phyloP scores from a whole-genome alignment of 2,113 vertebrate genomes.

The Mastomys natalensis region DNA sequence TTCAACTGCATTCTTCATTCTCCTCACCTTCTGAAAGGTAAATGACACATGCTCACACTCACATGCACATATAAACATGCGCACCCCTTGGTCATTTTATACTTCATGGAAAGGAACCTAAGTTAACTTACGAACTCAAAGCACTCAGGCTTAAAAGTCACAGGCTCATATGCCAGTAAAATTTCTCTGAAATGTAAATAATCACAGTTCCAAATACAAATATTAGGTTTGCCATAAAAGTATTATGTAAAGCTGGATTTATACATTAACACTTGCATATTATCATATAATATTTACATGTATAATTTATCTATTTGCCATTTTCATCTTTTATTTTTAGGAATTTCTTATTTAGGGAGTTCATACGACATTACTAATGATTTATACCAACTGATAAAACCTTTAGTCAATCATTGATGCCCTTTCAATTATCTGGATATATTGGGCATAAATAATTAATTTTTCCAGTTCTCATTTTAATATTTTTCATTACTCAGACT shows the following conservation, averaged over 20 bases:
- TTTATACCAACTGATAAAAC: conserved; percentile 65
- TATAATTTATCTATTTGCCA: conserved; percentile 21
- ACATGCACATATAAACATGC: neutral
- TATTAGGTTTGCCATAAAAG: neutral
- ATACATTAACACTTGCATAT: neutral
- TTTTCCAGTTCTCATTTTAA: conserved; percentile 68
- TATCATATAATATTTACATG: neutral
- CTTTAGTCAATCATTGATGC: conserved; percentile 64
- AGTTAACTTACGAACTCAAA: neutral
- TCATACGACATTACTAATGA: conserved; percentile 60
- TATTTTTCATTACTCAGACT: conserved; percentile 69
- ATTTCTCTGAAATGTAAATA: neutral
- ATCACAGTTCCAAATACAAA: neutral
- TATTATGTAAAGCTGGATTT: neutral
- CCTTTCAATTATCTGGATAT: conserved; percentile 76
- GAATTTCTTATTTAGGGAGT: conserved; percentile 50
- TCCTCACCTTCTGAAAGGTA: neutral
- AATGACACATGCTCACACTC: neutral
- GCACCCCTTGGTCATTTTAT: neutral
- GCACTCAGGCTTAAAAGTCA: neutral
- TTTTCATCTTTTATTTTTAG: conserved; percentile 66
- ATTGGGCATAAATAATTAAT: conserved; percentile 75
- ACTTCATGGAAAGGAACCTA: neutral
- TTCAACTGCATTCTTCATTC: neutral
- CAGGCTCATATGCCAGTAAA: neutral